Conservation (phyloP, 2,113 vertebrate genomes). For the Etheostoma cragini region DNA sequence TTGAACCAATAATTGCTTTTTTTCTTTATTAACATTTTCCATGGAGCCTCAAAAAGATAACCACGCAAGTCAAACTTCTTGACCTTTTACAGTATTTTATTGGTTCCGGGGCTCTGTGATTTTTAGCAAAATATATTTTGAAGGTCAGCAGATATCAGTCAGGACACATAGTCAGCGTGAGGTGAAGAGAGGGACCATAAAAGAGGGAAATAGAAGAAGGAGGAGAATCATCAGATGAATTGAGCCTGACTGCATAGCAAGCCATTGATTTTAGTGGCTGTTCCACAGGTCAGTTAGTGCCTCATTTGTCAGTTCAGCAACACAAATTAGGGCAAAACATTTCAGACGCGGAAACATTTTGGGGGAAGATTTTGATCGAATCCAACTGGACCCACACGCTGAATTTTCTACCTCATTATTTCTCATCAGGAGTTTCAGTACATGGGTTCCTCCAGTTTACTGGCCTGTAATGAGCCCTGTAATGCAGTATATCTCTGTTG, state of each 20-base stretch:
- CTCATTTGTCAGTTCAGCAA: neutral
- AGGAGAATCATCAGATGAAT: neutral
- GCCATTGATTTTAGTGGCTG: neutral
- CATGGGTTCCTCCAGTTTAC: neutral
- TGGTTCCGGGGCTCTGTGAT: neutral
- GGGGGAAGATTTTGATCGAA: neutral
- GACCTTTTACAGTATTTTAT: neutral
- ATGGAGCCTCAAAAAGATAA: neutral
- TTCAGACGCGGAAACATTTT: neutral
- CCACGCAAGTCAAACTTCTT: neutral
- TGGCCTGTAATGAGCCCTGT: neutral
- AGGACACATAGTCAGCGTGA: neutral
- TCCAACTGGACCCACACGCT: neutral
- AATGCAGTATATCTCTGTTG: slow-evolving; percentile 13
- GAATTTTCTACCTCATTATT: slow-evolving; percentile 15
- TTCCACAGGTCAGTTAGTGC: neutral
- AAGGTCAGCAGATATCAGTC: neutral
- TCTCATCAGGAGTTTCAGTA: slow-evolving; percentile 7
- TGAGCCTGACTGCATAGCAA: neutral
- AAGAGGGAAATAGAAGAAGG: neutral
- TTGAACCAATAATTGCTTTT: neutral
- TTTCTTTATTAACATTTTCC: neutral
- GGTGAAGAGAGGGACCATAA: neutral
- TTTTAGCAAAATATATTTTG: neutral
- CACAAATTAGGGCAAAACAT: neutral